A percentile compares a stretch with the other conserved stretches of the same genome.
Conservation (phyloP, 2,113 vertebrate species). For the Jaculus jaculus region DNA sequence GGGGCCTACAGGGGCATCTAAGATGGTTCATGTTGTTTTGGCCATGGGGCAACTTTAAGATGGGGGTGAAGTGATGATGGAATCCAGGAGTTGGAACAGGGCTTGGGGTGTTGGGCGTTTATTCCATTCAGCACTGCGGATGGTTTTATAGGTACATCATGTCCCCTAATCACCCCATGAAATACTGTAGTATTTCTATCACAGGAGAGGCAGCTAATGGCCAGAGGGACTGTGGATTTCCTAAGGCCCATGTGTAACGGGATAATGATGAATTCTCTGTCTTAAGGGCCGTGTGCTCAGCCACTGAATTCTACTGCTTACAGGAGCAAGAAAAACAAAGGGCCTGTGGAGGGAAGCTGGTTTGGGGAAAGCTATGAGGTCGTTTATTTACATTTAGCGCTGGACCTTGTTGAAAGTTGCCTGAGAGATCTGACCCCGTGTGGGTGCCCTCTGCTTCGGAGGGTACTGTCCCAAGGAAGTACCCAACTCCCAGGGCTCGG, state of each 20-base stretch:
- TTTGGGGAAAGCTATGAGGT: background rate
- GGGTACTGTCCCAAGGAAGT: background rate
- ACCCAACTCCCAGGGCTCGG: background rate
- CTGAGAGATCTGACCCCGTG: background rate
- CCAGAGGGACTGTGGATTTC: background rate
- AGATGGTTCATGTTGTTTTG: background rate
- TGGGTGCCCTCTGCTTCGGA: background rate
- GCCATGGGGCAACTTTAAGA: background rate
- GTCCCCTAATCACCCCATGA: background rate
- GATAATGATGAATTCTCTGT: background rate
- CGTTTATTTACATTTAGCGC: background rate
- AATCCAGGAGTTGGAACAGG: too few species aligned
- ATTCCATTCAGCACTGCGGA: fast-evolving
- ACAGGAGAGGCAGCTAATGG: background rate
- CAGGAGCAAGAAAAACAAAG: background rate
- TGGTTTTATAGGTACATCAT: fast-evolving
- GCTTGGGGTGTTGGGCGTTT: background rate
- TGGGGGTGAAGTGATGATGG: background rate
- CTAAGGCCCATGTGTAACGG: background rate
- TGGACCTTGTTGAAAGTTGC: background rate
- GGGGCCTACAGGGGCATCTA: background rate
- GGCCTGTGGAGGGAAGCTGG: background rate
- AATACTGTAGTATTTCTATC: background rate
- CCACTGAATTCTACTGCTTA: background rate
- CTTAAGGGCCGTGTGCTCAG: background rate